A percentile compares a stretch with the other conserved stretches of the same genome.
phyloP scores from a whole-genome alignment of 2,113 vertebrate genomes.

The Progne subis region DNA sequence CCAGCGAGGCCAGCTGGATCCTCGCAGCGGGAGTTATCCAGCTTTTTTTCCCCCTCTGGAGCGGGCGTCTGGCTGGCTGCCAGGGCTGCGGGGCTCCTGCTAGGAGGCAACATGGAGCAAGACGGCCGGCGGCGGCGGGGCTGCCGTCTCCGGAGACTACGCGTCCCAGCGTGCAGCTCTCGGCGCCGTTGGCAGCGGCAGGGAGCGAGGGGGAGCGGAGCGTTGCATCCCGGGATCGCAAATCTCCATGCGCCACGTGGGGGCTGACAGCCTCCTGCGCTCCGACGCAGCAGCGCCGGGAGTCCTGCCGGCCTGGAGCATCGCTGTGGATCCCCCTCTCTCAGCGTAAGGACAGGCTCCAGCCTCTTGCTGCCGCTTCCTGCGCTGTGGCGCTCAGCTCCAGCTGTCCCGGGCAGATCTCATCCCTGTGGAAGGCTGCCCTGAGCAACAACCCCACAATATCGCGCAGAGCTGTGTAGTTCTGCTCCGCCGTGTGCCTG shows the following conservation, averaged over 20 bases:
- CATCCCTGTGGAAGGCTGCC: background rate
- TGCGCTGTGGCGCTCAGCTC: accelerated
- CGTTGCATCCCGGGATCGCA: conserved; percentile 39
- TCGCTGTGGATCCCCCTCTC: background rate
- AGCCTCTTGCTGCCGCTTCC: accelerated
- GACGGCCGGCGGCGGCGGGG: background rate
- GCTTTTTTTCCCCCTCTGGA: background rate
- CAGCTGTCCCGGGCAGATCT: background rate
- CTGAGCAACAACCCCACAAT: background rate
- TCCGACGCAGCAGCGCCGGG: background rate
- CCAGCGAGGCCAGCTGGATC: background rate
- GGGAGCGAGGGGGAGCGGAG: background rate
- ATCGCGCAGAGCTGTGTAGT: accelerated
- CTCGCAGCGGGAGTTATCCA: background rate
- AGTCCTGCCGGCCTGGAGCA: background rate
- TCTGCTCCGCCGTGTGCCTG: background rate
- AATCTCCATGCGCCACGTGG: conserved; percentile 32
- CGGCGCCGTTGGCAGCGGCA: background rate
- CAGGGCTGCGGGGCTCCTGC: conserved; percentile 21
- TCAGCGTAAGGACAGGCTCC: accelerated
- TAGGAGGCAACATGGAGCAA: conserved; percentile 37
- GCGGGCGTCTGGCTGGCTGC: background rate
- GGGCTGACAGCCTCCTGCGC: background rate
- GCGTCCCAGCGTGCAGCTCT: conserved; percentile 38
- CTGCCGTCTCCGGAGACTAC: background rate